Evolutionary conservation across 2,888 invertebrate species (phyloP).

Genomic region (Stenodema calcarata): DNA sequence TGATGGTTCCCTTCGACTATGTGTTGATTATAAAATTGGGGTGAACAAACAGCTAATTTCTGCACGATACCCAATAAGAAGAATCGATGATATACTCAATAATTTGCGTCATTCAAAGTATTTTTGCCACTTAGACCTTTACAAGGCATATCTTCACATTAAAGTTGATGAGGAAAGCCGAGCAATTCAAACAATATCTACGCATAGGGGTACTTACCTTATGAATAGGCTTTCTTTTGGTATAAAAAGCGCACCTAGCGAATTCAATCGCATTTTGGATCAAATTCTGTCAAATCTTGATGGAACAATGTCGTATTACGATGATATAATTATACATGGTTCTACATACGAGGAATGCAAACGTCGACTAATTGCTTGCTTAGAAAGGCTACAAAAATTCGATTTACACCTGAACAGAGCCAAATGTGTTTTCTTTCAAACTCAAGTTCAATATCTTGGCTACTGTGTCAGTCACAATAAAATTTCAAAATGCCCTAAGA

Average conservation of each 20-base stretch:
- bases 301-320: neutral
- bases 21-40: constrained; percentile 56
- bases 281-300: neutral
- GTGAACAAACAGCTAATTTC: constrained; percentile 56
- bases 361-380: neutral
- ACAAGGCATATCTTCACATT: constrained; percentile 55
- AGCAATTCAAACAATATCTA: constrained; percentile 48
- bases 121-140: constrained; percentile 54
- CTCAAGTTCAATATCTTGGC: constrained; percentile 23
- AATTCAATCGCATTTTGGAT: constrained; percentile 25
- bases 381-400: neutral
- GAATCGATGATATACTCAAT: constrained; percentile 51
- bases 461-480: constrained; percentile 33
- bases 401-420: constrained; percentile 35
- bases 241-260: constrained; percentile 29
- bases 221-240: constrained; percentile 35
- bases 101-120: constrained; percentile 48
- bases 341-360: constrained; percentile 9
- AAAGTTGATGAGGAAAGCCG: constrained; percentile 50
- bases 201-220: constrained; percentile 48
- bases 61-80: constrained; percentile 54
- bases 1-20: constrained; percentile 44
- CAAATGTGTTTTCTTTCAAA: constrained; percentile 32
- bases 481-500: constrained; percentile 43
- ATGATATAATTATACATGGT: constrained; percentile 37